Base-by-base conservation (phyloP, 2,797 vertebrate genomes). In the Takifugu rubripes region DNA sequence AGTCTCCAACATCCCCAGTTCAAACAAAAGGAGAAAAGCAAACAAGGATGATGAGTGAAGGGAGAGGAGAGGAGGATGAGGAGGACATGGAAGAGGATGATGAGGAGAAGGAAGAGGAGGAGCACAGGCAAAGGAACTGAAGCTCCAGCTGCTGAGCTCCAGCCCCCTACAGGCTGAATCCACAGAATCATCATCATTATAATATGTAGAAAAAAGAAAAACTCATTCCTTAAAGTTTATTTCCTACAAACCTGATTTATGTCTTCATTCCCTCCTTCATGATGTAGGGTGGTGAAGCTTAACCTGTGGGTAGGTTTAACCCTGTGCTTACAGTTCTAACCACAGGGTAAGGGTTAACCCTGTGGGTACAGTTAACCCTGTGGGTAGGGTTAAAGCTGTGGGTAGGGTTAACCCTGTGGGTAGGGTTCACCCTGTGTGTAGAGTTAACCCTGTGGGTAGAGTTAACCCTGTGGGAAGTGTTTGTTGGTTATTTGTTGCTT, bases 1-100 rank as follows among this genome's bases (percentile, higher is more conserved):
- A 75, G 68, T 81, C 84, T 74, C 79, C 21, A 16, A 70, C 72
- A 82, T 77, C 77, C 66, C 60, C 58, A 79, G 78, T 74, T 74
- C 64, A 79, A 81, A 78, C 81, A 79, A 83, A 74, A 49, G 57
- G 59, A 80, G 73, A 17, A 17, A 17, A 17, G 17, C 17, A 17
- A 17, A 17, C 17, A 17, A 17, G 17, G 17, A 17, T 17, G 17
- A 83, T 75, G 50, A 26, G 54, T 56, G 59, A 68, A 60, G 50
- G 55, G 69, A 54, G 51, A 56, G 67, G 12, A 56, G 79, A 81
- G 72, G 68, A 77, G 60, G 62, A 62, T 66, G 58, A 65, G 70
- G 71, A 76, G 69, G 17, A 72, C 76, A 70, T 76, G 50, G 74
- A 51, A 66, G 66, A 73, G 70, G 47, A 64, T 54, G 71, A 77